Conservation (phyloP, 1,140 invertebrate species). For the Drosophila repleta region DNA sequence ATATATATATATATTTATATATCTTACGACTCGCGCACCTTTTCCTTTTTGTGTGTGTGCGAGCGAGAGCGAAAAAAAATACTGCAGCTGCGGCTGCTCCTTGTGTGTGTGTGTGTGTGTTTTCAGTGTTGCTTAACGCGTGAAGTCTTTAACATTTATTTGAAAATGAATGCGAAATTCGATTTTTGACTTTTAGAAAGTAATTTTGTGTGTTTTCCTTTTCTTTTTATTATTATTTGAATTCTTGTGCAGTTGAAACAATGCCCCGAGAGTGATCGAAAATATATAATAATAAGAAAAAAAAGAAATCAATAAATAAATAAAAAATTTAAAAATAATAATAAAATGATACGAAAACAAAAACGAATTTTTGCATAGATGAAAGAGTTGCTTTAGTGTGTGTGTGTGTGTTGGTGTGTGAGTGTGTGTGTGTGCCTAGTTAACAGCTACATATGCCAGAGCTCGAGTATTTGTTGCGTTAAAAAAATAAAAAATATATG, state of each 20-base stretch:
- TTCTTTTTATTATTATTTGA: background rate
- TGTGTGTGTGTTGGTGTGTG: background rate
- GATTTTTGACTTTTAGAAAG: slow-evolving; percentile 23
- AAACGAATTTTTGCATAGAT: background rate
- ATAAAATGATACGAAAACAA: background rate
- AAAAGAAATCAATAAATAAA: slow-evolving; percentile 9
- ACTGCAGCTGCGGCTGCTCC: background rate
- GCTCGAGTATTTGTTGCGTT: background rate
- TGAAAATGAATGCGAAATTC: slow-evolving; percentile 34
- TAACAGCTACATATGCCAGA: slow-evolving; percentile 25
- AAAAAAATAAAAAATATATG: background rate
- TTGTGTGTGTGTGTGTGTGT: background rate
- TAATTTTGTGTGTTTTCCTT: background rate
- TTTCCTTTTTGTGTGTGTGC: background rate
- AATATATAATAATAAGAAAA: background rate
- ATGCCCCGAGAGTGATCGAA: background rate
- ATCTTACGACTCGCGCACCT: no score
- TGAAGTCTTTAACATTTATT: background rate
- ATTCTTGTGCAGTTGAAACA: slow-evolving; percentile 21
- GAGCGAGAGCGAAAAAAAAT: slow-evolving; percentile 1
- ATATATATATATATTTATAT: background rate
- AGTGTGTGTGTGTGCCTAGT: slow-evolving; percentile 14
- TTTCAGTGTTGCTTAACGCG: slow-evolving; percentile 9
- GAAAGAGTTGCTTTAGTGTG: no score
- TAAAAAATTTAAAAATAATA: background rate